Base-by-base conservation (phyloP, 2,797 vertebrate species). In the Halcyon leucocephala region DNA sequence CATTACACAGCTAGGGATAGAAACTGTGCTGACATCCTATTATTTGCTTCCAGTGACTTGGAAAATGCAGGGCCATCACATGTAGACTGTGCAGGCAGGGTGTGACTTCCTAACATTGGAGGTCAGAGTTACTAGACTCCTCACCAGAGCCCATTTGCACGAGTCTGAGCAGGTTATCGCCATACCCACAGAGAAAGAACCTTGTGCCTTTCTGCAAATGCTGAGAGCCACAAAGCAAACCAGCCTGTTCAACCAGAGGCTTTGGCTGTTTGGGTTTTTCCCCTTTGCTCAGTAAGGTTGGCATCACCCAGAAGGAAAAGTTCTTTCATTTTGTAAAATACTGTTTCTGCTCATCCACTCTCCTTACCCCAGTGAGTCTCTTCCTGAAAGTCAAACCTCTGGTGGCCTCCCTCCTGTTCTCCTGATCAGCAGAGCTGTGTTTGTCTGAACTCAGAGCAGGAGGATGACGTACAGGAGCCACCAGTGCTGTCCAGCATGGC, bases 401-500 rank as follows among this genome's bases (percentile, higher is more conserved):
- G 0, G 16, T n/a, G 60, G 37, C 9, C 55, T 76, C 72, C 42
- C 42, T n/a, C 66, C 46, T 29, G 54, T 16, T 10, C 48, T 42
- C 39, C 72, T 20, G 41, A 4, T 42, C 21, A 10, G 31, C 28
- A 9, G 39, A 41, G n/a, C 2, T 29, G 22, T 18, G 33, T 37
- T 48, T 37, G 6, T 12, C 31, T 7, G 6, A 35, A 2, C 8
- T 25, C 0, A 2, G 16, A 41, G 65, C 60, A 41, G 69, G 58
- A 26, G 35, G 37, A 5, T 3, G n/a, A 12, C 19, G 25, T n/a
- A 0, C 31, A 12, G 2, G 11, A 60, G 18, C 28, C 41, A 21
- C 18, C 2, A 1, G 37, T 24, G 37, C 51, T 35, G 15, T 3
- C 65, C 6, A 1, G 54, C 12, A 8, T 0, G 0, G 35, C 57